A percentile compares a stretch with the other conserved stretches of the same genome.
These are phyloP conservation scores for Drosophila paranaensis DNA, from an alignment of 2,888 invertebrate species.

Conservation along the genomic window DNA sequence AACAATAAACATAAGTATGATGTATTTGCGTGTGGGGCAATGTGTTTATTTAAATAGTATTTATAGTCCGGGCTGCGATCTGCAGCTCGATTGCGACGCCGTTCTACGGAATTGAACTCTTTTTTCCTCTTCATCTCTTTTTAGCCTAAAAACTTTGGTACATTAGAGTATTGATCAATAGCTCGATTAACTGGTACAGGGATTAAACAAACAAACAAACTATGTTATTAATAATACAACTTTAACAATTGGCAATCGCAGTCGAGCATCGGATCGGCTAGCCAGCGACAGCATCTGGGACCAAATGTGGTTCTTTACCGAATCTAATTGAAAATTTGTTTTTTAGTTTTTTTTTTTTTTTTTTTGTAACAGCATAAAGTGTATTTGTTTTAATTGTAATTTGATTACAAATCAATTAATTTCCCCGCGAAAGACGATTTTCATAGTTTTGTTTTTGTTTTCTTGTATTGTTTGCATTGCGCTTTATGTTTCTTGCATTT, in stretches of 20 bases:
- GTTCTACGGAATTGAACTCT: constrained; percentile 13
- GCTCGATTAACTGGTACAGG: constrained; percentile 22
- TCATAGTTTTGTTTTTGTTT: background rate
- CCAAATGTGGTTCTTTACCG: constrained; percentile 9
- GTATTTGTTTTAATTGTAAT: constrained; percentile 69
- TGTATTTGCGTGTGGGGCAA: constrained; percentile 6
- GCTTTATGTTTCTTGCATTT: constrained; percentile 37
- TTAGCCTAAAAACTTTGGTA: constrained; percentile 49
- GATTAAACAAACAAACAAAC: constrained; percentile 14
- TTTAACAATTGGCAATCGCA: constrained; percentile 46
- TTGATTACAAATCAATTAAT: constrained; percentile 72
- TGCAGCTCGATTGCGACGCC: constrained; percentile 22
- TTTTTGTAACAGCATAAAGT: constrained; percentile 40
- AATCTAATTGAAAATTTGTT: constrained; percentile 43
- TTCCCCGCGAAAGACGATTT: constrained; percentile 39
- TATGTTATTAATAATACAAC: constrained; percentile 17
- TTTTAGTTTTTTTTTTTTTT: no score
- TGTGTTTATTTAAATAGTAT: background rate
- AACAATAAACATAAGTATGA: constrained; percentile 62
- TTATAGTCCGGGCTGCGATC: constrained; percentile 8
- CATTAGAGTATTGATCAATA: constrained; percentile 31
- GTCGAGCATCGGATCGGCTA: constrained; percentile 23
- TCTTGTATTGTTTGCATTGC: constrained; percentile 43
- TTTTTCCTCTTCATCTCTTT: constrained; percentile 4
- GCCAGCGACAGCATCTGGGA: constrained; percentile 1